Conservation (phyloP, 2,113 vertebrate species). For the Cynopterus brachyotis region DNA sequence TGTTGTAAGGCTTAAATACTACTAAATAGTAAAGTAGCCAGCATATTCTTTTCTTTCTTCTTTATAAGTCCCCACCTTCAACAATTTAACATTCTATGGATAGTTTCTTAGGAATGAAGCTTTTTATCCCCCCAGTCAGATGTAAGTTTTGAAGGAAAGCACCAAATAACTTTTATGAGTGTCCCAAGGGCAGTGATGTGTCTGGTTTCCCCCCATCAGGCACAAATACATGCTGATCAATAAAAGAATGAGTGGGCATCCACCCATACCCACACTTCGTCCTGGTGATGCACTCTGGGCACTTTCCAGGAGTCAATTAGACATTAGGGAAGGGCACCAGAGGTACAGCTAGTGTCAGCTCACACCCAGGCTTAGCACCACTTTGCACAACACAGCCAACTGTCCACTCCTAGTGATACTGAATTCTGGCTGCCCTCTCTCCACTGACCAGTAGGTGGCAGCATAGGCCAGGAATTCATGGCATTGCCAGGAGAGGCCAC, state of each 20-base stretch:
- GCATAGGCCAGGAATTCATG: slow-evolving; percentile 58
- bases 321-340: not conserved
- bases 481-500: not conserved
- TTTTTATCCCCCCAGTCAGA: not conserved
- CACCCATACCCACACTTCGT: not conserved
- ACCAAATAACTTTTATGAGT: too few relatives aligned
- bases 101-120: not conserved
- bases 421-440: not conserved
- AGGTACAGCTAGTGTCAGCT: not conserved
- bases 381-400: not conserved
- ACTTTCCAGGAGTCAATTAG: not conserved
- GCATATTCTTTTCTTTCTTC: not conserved
- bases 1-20: not conserved
- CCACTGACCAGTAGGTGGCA: slow-evolving; percentile 74
- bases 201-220: not conserved
- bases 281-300: not conserved
- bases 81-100: not conserved
- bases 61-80: not conserved
- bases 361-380: not conserved
- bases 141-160: not conserved
- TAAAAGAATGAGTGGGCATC: not conserved
- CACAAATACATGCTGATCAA: not conserved
- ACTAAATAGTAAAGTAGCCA: not conserved
- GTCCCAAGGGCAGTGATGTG: too few relatives aligned
- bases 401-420: not conserved